phyloP scores from a whole-genome alignment of 2,113 vertebrate genomes.

The Anoplopoma fimbria region DNA sequence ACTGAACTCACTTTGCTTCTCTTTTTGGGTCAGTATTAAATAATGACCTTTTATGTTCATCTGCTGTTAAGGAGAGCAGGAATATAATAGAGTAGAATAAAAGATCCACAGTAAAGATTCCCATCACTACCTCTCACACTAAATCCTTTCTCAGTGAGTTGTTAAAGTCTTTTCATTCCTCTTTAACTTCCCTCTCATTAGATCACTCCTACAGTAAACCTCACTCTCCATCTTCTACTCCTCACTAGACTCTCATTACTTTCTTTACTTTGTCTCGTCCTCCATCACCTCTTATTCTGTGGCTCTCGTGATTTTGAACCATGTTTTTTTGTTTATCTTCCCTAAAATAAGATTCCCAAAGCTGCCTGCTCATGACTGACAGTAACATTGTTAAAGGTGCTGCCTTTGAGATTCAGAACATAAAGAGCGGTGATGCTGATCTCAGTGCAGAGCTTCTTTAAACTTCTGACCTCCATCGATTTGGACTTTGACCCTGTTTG shows the following conservation, averaged over 20 bases:
- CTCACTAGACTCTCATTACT: not conserved
- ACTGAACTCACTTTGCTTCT: not conserved
- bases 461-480: slow-evolving; percentile 10
- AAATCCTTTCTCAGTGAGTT: slow-evolving; percentile 15
- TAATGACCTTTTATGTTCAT: not conserved
- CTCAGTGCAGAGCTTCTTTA: slow-evolving; percentile 27
- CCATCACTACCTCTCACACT: not conserved
- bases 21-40: not conserved
- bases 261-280: not conserved
- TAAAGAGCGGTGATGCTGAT: not conserved
- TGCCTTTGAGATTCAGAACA: too few species aligned
- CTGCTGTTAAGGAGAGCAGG: not conserved
- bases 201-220: not conserved
- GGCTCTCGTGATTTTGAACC: not conserved
- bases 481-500: slow-evolving; percentile 22
- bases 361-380: slow-evolving; percentile 13
- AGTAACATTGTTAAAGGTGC: not conserved
- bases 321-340: not conserved
- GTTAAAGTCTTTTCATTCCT: slow-evolving; percentile 9
- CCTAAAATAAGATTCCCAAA: not conserved
- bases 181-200: slow-evolving; percentile 26
- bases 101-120: slow-evolving; percentile 22
- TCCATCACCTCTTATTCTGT: not conserved
- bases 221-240: not conserved
- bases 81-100: not conserved